These are phyloP conservation scores for Pollenia angustigena DNA, from an alignment of 2,888 invertebrate species.

Conservation along the genomic window DNA sequence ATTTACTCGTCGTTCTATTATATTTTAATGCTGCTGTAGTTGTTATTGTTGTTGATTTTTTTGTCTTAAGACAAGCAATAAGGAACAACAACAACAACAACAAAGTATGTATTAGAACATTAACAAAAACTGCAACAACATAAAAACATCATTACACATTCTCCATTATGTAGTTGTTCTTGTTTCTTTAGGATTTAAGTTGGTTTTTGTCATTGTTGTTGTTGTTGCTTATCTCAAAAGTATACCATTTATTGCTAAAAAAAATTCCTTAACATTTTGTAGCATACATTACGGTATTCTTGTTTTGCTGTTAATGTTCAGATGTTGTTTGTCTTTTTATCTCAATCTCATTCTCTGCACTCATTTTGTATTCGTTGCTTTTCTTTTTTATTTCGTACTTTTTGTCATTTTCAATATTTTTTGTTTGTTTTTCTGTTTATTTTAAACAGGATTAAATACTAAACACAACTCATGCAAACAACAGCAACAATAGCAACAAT, in stretches of 20 bases:
- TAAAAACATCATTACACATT: conserved; percentile 36
- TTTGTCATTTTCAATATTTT: not conserved
- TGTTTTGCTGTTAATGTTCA: conserved; percentile 27
- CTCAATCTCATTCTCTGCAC: conserved; percentile 20
- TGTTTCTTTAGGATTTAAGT: conserved; percentile 10
- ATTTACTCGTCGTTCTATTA: conserved; percentile 34
- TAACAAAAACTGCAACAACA: conserved; percentile 30
- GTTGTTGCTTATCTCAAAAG: conserved; percentile 50
- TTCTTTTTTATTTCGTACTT: not conserved
- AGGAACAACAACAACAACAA: not conserved
- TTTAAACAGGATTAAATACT: conserved; percentile 68
- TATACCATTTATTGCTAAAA: conserved; percentile 48
- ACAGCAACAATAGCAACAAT: conserved; percentile 43
- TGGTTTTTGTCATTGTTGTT: conserved; percentile 41
- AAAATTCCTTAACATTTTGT: conserved; percentile 62
- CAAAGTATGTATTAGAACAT: conserved; percentile 12
- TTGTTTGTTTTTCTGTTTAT: conserved; percentile 28
- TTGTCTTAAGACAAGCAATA: conserved; percentile 38
- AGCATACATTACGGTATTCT: conserved; percentile 61
- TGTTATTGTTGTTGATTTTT: not conserved
- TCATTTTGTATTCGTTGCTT: not conserved
- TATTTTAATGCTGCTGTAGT: not conserved
- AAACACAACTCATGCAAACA: conserved; percentile 51
- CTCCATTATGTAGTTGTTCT: conserved; percentile 44
- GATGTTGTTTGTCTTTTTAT: not conserved